Conservation (phyloP, 2,888 invertebrate genomes). For the Agriotes lineatus region DNA sequence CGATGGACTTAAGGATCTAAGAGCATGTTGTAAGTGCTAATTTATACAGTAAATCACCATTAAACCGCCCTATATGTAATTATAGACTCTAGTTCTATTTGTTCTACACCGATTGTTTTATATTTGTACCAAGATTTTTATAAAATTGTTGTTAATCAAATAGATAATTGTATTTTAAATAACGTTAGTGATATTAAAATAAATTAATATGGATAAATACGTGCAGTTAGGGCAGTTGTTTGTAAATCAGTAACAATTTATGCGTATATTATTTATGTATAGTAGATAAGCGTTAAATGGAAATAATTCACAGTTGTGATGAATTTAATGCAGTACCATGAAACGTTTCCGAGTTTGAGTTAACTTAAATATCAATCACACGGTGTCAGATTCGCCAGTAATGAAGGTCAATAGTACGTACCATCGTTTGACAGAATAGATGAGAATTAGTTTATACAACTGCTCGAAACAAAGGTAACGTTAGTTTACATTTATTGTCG, state of each 20-base stretch:
- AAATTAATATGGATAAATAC: constrained; percentile 15
- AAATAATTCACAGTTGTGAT: constrained; percentile 10
- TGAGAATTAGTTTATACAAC: too few species aligned
- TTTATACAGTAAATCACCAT: constrained; percentile 19
- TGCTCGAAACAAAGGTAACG: too few species aligned
- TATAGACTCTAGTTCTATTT: constrained; percentile 42
- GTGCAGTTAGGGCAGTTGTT: constrained; percentile 19
- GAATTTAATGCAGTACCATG: neutral
- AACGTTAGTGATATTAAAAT: constrained; percentile 49
- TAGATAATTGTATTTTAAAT: constrained; percentile 56
- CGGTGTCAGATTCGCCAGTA: neutral
- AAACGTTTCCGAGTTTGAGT: neutral
- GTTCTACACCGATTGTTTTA: constrained; percentile 55
- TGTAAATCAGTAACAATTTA: constrained; percentile 2
- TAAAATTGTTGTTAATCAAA: constrained; percentile 52
- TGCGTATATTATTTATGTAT: constrained; percentile 5
- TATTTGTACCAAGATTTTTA: constrained; percentile 56
- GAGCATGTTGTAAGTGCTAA: constrained; percentile 14
- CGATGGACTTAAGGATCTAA: constrained; percentile 6
- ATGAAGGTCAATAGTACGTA: neutral
- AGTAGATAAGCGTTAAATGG: neutral
- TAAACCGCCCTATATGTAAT: constrained; percentile 41
- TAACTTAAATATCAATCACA: neutral
- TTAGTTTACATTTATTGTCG: too few species aligned
- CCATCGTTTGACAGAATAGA: neutral